Evolutionary conservation across 2,113 vertebrate genomes (phyloP), one percentile per base, ranked within the genome.

Genomic region (Tor tambroides): DNA sequence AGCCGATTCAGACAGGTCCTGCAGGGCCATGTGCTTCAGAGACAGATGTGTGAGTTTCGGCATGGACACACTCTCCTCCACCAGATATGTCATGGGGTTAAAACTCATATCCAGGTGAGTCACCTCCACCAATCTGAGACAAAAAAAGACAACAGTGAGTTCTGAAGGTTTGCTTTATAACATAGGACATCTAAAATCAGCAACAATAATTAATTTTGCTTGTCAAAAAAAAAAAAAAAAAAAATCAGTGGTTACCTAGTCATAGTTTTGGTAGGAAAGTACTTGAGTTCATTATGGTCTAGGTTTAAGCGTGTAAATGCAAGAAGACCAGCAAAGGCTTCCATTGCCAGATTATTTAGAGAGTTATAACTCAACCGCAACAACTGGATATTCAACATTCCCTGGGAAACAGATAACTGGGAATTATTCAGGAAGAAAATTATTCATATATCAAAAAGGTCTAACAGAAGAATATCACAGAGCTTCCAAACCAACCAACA

Each of bases 281-380:
- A 95, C 93, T 98, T 98, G 51, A 99, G 93, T 91, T 97, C 97
- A 0, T 98, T 99, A 93, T 97, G 95, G 87, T 98, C 96, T 90
- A 99, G 90, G 88, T 96, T 97, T 87, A 99, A 95, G 46, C 96
- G 93, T 77, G 90, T 95, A 75, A 99, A 95, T 0, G 95, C 92
- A 0, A 97, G 94, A 87, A 99, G 92, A 32, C 96, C 95, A 0
- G 94, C 94, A 3, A 99, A 97, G 61, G 97, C 96, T 85, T 99
- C 97, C 0, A 80, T 95, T 0, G 95, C 96, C 89, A 99, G 91
- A 61, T 97, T 96, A 0, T 97, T 97, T 69, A 99, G 94, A 17
- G 94, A 91, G 0, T 99, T 99, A 91, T 97, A 95, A 49, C 96
- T 96, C 46, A 99, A 95, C 30, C 91, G 95, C 61, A 99, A 94